These are phyloP conservation scores for Novumbra hubbsi DNA, from an alignment of 2,797 vertebrate genomes.

Conservation along the genomic window DNA sequence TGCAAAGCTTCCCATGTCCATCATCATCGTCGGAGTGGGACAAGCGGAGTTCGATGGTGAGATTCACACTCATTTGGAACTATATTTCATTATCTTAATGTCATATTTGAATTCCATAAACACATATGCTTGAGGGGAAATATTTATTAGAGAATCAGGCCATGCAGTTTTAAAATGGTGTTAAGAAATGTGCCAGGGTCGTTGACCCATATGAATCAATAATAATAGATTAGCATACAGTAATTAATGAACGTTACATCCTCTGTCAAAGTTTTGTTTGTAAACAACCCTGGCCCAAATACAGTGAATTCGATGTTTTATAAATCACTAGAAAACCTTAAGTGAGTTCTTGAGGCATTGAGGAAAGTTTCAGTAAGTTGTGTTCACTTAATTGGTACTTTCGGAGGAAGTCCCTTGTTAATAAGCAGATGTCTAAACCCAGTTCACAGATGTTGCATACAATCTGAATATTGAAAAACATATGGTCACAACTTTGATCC, in stretches of 20 bases:
- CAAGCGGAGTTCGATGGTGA: conserved; percentile 97
- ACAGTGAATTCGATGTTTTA: not conserved
- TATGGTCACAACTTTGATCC: conserved; percentile 35
- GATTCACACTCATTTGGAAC: conserved; percentile 18
- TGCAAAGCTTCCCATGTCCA: conserved; percentile 95
- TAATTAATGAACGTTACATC: not conserved
- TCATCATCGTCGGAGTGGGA: conserved; percentile 95
- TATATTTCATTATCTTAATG: not conserved
- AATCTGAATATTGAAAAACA: conserved; percentile 36
- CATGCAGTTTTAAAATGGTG: not conserved
- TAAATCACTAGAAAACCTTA: not conserved
- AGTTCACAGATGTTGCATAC: conserved; percentile 40
- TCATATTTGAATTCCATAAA: not conserved
- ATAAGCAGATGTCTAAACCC: conserved; percentile 43
- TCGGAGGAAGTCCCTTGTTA: conserved; percentile 22
- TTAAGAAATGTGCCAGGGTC: not conserved
- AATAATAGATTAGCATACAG: not conserved
- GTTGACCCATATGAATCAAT: not conserved
- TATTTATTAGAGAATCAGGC: not conserved
- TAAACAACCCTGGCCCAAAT: not conserved
- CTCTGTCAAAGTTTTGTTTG: not conserved
- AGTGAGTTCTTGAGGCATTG: no score
- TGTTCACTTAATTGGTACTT: conserved; percentile 38
- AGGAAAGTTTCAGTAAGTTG: conserved; percentile 21
- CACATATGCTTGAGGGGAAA: not conserved